phyloP scores from a whole-genome alignment of 2,113 vertebrate species.

The Macaca mulatta region DNA sequence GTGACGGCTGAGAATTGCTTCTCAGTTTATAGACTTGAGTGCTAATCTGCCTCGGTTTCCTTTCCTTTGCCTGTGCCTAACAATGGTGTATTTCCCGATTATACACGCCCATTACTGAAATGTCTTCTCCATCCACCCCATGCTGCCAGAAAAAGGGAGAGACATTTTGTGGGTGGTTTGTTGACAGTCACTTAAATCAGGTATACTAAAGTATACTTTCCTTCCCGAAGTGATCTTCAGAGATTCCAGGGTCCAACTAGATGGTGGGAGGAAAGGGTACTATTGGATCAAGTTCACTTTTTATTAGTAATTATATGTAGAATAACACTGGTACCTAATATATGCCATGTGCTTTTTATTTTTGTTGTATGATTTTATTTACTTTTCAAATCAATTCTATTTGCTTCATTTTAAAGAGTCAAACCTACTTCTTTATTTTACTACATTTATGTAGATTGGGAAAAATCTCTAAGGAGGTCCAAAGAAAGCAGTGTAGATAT shows the following conservation, averaged over 20 bases:
- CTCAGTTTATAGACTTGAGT: neutral
- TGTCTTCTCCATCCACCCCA: neutral
- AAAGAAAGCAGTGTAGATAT: neutral
- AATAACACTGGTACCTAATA: neutral
- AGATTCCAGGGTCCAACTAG: neutral
- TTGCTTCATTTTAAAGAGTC: neutral
- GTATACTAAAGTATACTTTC: neutral
- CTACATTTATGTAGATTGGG: neutral
- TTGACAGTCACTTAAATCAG: neutral
- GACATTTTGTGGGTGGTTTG: neutral
- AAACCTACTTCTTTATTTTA: neutral
- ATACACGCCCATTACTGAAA: neutral
- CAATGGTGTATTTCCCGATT: neutral
- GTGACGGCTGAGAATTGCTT: neutral
- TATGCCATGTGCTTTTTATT: neutral
- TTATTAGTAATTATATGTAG: neutral
- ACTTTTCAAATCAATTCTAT: neutral
- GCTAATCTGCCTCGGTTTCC: neutral
- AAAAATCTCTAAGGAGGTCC: neutral
- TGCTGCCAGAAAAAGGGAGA: neutral
- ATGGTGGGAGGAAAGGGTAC: neutral
- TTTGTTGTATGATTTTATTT: slow-evolving; percentile 15
- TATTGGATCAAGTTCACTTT: neutral
- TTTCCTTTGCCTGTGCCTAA: neutral
- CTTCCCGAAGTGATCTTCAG: neutral